Base-by-base conservation (phyloP, 2,113 vertebrate species). In the Saccopteryx leptura region DNA sequence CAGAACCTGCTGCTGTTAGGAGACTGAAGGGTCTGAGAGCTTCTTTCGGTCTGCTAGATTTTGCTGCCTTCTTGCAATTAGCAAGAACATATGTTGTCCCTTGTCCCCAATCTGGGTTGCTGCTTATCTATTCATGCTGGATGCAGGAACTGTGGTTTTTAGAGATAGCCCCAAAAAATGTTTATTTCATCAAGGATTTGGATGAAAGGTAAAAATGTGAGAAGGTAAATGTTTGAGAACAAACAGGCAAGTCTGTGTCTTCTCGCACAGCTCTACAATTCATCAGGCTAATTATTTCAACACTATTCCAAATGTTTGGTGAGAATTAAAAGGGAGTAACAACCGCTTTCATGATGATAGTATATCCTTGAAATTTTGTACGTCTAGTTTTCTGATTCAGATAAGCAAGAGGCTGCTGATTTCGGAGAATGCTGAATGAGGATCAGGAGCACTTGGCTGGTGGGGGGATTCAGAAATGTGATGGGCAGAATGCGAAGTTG, bases 371-470 rank as follows among this genome's bases (percentile, higher is more conserved):
- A 31, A 1, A 7, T 87, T 81, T 66, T 87, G 18, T n/a, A 11
- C 75, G 68, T 88, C 46, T 86, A 17, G 65, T 80, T 94, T 94
- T 90, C 63, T 61, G 50, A 76, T 61, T 91, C 39, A 23, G 56
- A 18, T 79, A 56, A 88, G 50, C 21, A 54, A 79, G 82, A 79
- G 69, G 21, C n/a, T 18, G 4, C 33, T 65, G 56, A 78, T 56
- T 85, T 86, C 33, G 39, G 78, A 46, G 58, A 65, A 52, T 52
- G 10, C 52, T 75, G n/a, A 21, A 3, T 26, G n/a, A 61, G 50
- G 31, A 60, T 81, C 61, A 93, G 79, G 60, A 87, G 69, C 31
- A 88, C n/a, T 84, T 56, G 26, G 46, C 1, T 5, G 33, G 19
- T 17, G 26, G 33, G 11, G 5, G 65, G 65, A 71, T 89, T 76